phyloP scores from a whole-genome alignment of 1,140 invertebrate genomes.

The Drosophila eugracilis region DNA sequence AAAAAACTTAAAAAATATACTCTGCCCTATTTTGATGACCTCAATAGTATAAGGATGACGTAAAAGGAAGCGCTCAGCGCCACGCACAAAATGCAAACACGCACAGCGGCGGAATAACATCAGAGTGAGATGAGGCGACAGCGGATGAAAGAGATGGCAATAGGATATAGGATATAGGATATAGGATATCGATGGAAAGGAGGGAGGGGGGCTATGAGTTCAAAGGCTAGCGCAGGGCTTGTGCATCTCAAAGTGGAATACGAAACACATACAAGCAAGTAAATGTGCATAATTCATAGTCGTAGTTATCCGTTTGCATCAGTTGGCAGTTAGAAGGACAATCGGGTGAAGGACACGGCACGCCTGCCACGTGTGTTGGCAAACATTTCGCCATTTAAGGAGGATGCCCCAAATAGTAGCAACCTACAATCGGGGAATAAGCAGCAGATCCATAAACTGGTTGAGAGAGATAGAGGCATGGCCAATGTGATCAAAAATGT shows the following conservation, averaged over 20 bases:
- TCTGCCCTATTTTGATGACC: neutral
- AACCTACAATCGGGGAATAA: no score
- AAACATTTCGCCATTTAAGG: neutral
- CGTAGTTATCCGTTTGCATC: slow-evolving; percentile 59
- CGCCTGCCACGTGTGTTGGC: slow-evolving; percentile 3
- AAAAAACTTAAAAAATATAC: neutral
- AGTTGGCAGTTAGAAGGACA: slow-evolving; percentile 50
- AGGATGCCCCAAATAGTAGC: no score
- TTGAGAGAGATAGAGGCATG: no score
- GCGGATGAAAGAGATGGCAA: slow-evolving; percentile 4
- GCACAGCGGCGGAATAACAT: slow-evolving; percentile 31
- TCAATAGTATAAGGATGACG: slow-evolving; percentile 11
- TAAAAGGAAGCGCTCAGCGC: slow-evolving; percentile 1
- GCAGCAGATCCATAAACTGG: no score
- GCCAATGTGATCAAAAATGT: no score
- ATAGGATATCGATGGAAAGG: neutral
- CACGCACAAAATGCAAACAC: slow-evolving; percentile 64
- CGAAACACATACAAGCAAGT: slow-evolving; percentile 40
- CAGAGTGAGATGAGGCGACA: slow-evolving; percentile 3
- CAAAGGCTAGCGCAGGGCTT: slow-evolving; percentile 11
- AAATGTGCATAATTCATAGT: slow-evolving; percentile 76
- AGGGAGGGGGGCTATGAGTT: neutral
- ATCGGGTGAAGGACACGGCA: slow-evolving; percentile 60
- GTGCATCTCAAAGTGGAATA: slow-evolving; percentile 48
- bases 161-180: neutral